phyloP scores from a whole-genome alignment of 2,888 invertebrate species.

The Caenorhabditis sp. region DNA sequence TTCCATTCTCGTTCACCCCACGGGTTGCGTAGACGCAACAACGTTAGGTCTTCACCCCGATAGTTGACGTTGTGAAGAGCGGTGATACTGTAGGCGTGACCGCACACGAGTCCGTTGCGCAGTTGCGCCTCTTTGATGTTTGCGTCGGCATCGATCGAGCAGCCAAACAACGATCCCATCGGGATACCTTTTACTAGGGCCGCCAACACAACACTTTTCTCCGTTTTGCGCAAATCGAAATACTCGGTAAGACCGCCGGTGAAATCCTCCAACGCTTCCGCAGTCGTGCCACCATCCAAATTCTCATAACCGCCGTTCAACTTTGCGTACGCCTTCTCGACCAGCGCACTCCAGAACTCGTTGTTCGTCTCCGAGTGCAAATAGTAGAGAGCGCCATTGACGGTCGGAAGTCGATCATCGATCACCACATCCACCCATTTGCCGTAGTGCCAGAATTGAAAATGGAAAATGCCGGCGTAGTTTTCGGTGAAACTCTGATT shows the following conservation, averaged over 20 bases:
- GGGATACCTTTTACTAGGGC: slow-evolving; percentile 89
- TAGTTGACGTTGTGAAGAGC: slow-evolving; percentile 70
- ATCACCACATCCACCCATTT: slow-evolving; percentile 83
- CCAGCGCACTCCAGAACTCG: slow-evolving; percentile 93
- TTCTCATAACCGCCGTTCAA: slow-evolving; percentile 83
- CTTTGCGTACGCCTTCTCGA: slow-evolving; percentile 94
- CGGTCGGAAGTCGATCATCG: slow-evolving; percentile 89
- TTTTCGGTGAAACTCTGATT: slow-evolving; percentile 80
- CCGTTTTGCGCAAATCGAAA: slow-evolving; percentile 76
- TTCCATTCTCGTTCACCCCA: slow-evolving; percentile 80
- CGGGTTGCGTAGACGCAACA: slow-evolving; percentile 35
- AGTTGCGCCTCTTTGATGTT: slow-evolving; percentile 34
- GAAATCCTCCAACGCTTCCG: slow-evolving; percentile 99
- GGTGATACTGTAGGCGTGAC: slow-evolving; percentile 92
- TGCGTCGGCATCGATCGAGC: slow-evolving; percentile 81
- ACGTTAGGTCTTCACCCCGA: slow-evolving; percentile 13
- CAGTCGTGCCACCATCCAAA: slow-evolving; percentile 92
- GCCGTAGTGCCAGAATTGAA: slow-evolving; percentile 83
- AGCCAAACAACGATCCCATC: slow-evolving; percentile 89
- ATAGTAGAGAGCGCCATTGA: slow-evolving; percentile 82
- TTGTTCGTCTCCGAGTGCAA: slow-evolving; percentile 84
- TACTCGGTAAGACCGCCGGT: slow-evolving; percentile 75
- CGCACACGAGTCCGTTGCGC: slow-evolving; percentile 83
- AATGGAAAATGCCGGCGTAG: slow-evolving; percentile 78
- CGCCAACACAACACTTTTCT: slow-evolving; percentile 73